Evolutionary conservation across 2,888 invertebrate species (phyloP), one percentile per base, ranked within the genome.

Genomic region (Diachrysia chrysitis): DNA sequence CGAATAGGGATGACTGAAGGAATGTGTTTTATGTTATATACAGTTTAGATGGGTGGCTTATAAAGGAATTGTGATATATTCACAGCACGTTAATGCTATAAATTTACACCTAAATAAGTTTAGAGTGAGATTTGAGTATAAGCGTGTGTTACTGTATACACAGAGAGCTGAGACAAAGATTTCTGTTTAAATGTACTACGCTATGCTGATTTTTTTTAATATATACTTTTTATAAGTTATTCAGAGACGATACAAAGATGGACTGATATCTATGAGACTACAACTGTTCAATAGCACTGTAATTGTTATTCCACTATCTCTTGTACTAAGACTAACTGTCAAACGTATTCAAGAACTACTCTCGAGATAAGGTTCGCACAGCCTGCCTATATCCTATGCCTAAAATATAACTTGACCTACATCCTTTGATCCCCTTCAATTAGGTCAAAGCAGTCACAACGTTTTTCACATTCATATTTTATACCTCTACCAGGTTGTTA

Each of bases 1-100:
- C 91, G 89, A 93, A 95, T 92, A 85, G 90, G 90, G 86, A 85
- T 65, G 58, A 54, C 58, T 68, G 59, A 69, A 62, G 70, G 56
- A 59, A 65, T 54, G 58, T 76, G 67, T 79, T 67, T 63, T 63
- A 69, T 69, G 63, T 70, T 67, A 63, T 66, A 74, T 58, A 69
- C 65, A 70, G 66, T 69, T 70, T 67, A 69, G 67, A 66, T 66
- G 72, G 65, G 4, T 73, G 60, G 71, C 67, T 56, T 70, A 78
- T 75, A 71, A 69, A 80, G 69, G 72, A 58, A 81, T 63, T 48
- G 78, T 75, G 69, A 70, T 69, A 67, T 73, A 73, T 75, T 68
- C 78, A 48, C 42, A 63, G 71, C 78, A 82, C 76, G 78, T 73
- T 71, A 82, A 75, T 73, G 65, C 70, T 70, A 35, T 54, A 63